Conservation (phyloP, 2,888 invertebrate genomes). For the Bembecia ichneumoniformis region DNA sequence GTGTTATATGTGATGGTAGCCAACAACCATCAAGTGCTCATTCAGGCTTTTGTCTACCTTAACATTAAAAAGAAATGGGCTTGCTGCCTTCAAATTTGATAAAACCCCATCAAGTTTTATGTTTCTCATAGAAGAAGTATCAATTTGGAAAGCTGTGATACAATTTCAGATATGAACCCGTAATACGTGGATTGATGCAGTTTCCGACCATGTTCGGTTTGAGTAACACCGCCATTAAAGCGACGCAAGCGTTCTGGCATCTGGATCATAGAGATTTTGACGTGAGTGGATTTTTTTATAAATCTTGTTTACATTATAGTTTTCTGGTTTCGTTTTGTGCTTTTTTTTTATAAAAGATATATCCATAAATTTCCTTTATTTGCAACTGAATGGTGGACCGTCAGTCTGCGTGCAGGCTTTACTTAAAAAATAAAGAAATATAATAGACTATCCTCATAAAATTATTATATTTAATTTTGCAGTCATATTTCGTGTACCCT, state of each 20-base stretch:
- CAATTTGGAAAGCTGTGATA: background rate
- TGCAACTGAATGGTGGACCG: too few relatives aligned
- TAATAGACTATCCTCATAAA: too few relatives aligned
- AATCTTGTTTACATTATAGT: background rate
- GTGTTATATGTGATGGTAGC: too few relatives aligned
- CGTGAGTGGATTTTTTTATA: slow-evolving; percentile 52
- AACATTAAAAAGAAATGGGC: too few relatives aligned
- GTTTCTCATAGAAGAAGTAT: background rate
- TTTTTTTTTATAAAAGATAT: background rate
- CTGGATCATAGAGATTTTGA: slow-evolving; percentile 89
- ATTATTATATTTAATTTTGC: too few relatives aligned
- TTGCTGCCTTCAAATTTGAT: too few relatives aligned
- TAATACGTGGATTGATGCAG: slow-evolving; percentile 80
- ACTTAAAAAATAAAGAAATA: too few relatives aligned
- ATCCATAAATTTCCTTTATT: background rate
- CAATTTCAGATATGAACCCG: slow-evolving; percentile 64
- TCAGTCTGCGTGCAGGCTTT: background rate
- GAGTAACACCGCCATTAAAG: slow-evolving; percentile 80
- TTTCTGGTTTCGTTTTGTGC: background rate
- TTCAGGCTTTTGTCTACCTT: too few relatives aligned
- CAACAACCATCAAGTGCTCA: too few relatives aligned
- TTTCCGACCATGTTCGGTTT: slow-evolving; percentile 86
- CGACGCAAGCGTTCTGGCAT: slow-evolving; percentile 90
- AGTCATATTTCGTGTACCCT: too few relatives aligned
- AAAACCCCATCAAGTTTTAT: background rate